A percentile compares a stretch with the other conserved stretches of the same genome.
These are phyloP conservation scores for Sebastes hopkinsi DNA, from an alignment of 2,797 vertebrate species.

Conservation along the genomic window DNA sequence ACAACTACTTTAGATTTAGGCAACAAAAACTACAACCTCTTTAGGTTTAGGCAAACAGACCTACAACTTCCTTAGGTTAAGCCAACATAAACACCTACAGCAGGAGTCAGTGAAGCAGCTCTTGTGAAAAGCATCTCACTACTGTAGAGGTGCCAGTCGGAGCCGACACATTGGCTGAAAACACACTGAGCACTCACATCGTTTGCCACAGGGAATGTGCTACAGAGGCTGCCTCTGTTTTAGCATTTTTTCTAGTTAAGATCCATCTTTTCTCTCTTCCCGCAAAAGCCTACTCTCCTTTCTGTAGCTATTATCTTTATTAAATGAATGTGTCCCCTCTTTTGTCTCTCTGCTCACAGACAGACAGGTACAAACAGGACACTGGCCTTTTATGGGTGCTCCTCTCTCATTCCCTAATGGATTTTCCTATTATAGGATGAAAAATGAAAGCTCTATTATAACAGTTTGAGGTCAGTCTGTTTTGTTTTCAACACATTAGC, in stretches of 20 bases:
- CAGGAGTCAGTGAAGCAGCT: not conserved
- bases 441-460: constrained; percentile 37
- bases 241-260: not conserved
- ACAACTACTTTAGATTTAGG: no score
- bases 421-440: constrained; percentile 34
- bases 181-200: constrained; percentile 8
- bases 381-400: constrained; percentile 45
- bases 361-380: constrained; percentile 23
- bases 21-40: no score
- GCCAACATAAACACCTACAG: not conserved
- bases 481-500: not conserved
- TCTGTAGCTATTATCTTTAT: constrained; percentile 3
- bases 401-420: constrained; percentile 50
- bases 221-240: not conserved
- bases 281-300: constrained; percentile 3
- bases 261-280: constrained; percentile 1
- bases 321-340: constrained; percentile 12
- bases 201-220: constrained; percentile 5
- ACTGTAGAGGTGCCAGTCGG: not conserved
- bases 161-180: not conserved
- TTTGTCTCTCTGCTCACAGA: constrained; percentile 19
- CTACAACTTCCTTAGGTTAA: no score
- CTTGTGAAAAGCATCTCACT: constrained; percentile 11
- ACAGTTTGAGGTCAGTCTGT: not conserved
- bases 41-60: no score